Base-by-base conservation (phyloP, 2,113 vertebrate species). In the Pandion haliaetus region DNA sequence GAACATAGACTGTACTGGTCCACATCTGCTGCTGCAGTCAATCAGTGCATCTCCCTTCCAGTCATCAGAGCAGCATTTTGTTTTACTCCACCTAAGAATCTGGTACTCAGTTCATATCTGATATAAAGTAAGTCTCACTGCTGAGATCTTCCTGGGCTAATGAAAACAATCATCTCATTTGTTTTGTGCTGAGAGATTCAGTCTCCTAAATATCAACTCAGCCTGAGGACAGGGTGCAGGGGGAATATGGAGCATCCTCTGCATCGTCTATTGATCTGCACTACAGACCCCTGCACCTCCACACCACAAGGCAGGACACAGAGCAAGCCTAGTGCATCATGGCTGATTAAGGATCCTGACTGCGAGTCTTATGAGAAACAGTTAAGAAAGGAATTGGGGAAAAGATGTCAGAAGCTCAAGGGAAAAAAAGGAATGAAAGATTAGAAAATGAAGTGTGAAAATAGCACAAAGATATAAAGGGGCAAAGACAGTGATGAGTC, bases 371-470 rank as follows among this genome's bases (percentile, higher is more conserved):
- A 28, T 3, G 50, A 78, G 74, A 55, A 92, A 67, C 8, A 42
- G 38, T 67, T 67, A 67, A 55, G 66, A 47, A 79, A 92, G 70
- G 36, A 88, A 85, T 47, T 85, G 52, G 61, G 44, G n/a, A 76
- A 93, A 76, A 69, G 47, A 44, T 52, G 58, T 76, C 92, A 94
- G 66, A 89, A 80, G 57, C 69, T 87, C 32, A 36, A 87, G 63
- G 23, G 26, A 17, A 47, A 49, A 49, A 71, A 32, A 17, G 7
- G 21, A 91, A 91, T 49, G 42, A 50, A 93, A 52, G 92, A 90
- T 65, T 25, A 92, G 90, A 92, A 93, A 95, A 88, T 72, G 32
- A 95, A 90, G 74, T 63, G 62, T 57, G 54, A 83, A 92, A 92
- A 95, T 69, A 93, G 82, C 66, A 61, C 14, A 65, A 88, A 86